These are phyloP conservation scores for Megalops atlanticus DNA, from an alignment of 2,113 vertebrate genomes.

Conservation along the genomic window DNA sequence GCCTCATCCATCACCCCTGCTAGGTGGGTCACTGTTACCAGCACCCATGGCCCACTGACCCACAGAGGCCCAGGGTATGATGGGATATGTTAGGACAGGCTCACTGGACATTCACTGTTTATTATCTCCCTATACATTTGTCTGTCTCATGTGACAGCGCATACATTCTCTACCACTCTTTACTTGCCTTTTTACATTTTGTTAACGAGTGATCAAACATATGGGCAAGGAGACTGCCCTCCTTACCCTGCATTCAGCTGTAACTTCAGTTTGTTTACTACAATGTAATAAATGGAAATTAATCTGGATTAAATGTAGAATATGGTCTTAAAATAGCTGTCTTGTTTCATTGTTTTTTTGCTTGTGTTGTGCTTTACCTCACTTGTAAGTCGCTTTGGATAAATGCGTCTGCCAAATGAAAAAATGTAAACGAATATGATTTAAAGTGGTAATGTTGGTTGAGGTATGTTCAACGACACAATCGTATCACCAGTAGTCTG, in stretches of 20 bases:
- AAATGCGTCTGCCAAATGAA: too few relatives aligned
- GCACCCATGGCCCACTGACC: neutral
- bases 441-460: too few relatives aligned
- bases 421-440: too few relatives aligned
- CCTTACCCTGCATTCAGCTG: neutral
- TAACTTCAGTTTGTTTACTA: neutral
- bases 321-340: too few relatives aligned
- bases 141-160: neutral
- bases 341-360: too few relatives aligned
- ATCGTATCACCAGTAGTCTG: neutral
- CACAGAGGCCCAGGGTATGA: neutral
- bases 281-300: too few relatives aligned
- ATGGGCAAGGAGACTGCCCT: neutral
- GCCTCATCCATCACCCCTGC: constrained; percentile 37
- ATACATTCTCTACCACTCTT: neutral
- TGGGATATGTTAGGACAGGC: neutral
- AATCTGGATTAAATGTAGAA: too few relatives aligned
- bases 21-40: constrained; percentile 38
- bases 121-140: neutral
- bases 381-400: too few relatives aligned
- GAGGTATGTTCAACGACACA: too few relatives aligned
- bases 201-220: neutral
- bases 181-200: neutral
- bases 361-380: too few relatives aligned
- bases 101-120: neutral